Percentiles rank a stretch among this genome's conserved stretches.
Evolutionary conservation across 2,113 vertebrate species (phyloP).

Genomic region (Onychostoma macrolepis): DNA sequence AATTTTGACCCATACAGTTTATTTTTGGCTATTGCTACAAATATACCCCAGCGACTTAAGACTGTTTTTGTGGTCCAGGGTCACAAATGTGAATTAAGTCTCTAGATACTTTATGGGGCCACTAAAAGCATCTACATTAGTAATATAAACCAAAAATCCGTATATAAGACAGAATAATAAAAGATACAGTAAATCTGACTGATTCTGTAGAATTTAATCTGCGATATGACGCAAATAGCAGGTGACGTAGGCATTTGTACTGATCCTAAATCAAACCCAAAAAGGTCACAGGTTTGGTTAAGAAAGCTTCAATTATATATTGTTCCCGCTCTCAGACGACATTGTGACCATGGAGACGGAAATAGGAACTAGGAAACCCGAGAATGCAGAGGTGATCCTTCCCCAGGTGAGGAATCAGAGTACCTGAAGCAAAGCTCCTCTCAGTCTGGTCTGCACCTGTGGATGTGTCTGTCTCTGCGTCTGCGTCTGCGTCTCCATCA

Average conservation of each 20-base stretch:
- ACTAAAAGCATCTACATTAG: not conserved
- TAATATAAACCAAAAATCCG: not conserved
- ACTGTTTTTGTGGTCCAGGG: too few relatives aligned
- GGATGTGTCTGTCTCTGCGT: slow-evolving; percentile 16
- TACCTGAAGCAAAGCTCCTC: slow-evolving; percentile 57
- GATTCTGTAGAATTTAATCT: not conserved
- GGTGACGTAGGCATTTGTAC: not conserved
- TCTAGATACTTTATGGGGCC: not conserved
- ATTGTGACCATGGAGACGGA: slow-evolving; percentile 78
- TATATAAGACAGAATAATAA: not conserved
- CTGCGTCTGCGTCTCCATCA: slow-evolving; percentile 44
- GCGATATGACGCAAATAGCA: not conserved
- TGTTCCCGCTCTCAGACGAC: slow-evolving; percentile 48
- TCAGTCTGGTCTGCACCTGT: slow-evolving; percentile 40
- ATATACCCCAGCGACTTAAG: too few relatives aligned
- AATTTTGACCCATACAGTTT: too few relatives aligned
- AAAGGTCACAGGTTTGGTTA: slow-evolving; percentile 58
- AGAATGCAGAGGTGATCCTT: slow-evolving; percentile 69
- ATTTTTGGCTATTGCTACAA: too few relatives aligned
- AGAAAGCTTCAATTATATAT: slow-evolving; percentile 74
- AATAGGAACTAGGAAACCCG: slow-evolving; percentile 79
- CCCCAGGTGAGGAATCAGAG: slow-evolving; percentile 60
- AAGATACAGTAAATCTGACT: not conserved
- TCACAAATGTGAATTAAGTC: too few relatives aligned
- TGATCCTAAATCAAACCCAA: slow-evolving; percentile 27